phyloP scores from a whole-genome alignment of 2,888 invertebrate species.

The Limnephilus marmoratus region DNA sequence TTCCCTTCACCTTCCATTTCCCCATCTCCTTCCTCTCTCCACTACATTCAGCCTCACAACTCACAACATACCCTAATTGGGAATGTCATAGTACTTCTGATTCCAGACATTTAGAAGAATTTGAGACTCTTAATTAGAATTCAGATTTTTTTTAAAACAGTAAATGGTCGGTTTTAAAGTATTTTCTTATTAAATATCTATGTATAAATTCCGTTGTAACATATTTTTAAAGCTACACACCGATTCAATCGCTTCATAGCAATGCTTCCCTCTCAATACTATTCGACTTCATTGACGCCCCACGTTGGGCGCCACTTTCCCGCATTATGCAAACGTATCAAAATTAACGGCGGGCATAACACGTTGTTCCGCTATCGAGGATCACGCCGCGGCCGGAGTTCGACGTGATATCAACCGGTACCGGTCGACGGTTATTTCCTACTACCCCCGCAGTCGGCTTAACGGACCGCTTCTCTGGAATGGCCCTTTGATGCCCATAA shows the following conservation, averaged over 20 bases:
- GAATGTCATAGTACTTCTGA: too few relatives aligned
- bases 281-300: not conserved
- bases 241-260: not conserved
- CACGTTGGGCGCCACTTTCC: not conserved
- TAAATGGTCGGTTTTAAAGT: too few relatives aligned
- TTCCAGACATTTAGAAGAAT: too few relatives aligned
- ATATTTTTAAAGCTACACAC: not conserved
- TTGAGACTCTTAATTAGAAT: too few relatives aligned
- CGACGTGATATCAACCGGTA: conserved; percentile 30
- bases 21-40: too few relatives aligned
- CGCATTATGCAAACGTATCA: conserved; percentile 44
- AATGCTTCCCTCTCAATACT: not conserved
- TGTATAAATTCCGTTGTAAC: too few relatives aligned
- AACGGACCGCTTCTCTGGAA: conserved; percentile 15
- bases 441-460: conserved; percentile 27
- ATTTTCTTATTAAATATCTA: too few relatives aligned
- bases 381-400: conserved; percentile 9
- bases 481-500: conserved; percentile 13
- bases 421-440: conserved; percentile 24
- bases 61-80: too few relatives aligned
- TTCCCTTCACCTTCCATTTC: too few relatives aligned
- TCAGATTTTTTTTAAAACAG: too few relatives aligned
- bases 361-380: conserved; percentile 40
- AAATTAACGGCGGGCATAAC: conserved; percentile 32
- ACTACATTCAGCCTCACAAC: too few relatives aligned